A percentile compares a stretch with the other conserved stretches of the same genome.
These are phyloP conservation scores for Galaxea fascicularis DNA, from an alignment of 92 coral and sea anemone species.

Conservation along the genomic window DNA sequence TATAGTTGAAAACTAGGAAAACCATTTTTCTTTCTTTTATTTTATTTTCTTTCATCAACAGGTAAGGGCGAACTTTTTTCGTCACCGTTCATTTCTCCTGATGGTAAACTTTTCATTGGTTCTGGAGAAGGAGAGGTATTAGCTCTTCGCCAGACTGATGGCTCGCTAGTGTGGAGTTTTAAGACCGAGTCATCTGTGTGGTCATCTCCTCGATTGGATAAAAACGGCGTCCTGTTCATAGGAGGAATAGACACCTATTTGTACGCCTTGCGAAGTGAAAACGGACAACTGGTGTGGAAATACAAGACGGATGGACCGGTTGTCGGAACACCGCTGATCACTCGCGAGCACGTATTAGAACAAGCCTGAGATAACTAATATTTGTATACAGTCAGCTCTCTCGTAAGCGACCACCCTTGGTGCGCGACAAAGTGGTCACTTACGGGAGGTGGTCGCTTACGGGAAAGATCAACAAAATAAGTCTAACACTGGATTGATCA, in stretches of 20 bases:
- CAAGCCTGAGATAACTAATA: constrained; percentile 54
- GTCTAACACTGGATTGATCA: too few relatives aligned
- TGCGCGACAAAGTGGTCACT: too few relatives aligned
- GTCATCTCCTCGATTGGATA: constrained; percentile 89
- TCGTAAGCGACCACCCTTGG: too few relatives aligned
- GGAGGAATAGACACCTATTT: constrained; percentile 86
- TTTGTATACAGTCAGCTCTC: too few relatives aligned
- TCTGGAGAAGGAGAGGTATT: constrained; percentile 89
- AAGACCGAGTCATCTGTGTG: constrained; percentile 77
- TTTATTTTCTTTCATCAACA: constrained; percentile 13
- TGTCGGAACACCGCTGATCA: constrained; percentile 90
- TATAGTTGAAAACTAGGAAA: too few relatives aligned
- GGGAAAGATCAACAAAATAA: too few relatives aligned
- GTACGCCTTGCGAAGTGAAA: constrained; percentile 75
- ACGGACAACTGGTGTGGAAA: constrained; percentile 90
- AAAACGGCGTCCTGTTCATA: constrained; percentile 78
- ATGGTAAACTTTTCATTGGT: constrained; percentile 89
- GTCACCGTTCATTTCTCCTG: constrained; percentile 83
- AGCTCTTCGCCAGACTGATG: constrained; percentile 84
- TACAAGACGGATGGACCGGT: constrained; percentile 92
- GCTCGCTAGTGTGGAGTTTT: constrained; percentile 83
- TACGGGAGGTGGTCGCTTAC: too few relatives aligned
- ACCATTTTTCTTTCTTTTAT: too few relatives aligned
- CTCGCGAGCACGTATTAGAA: constrained; percentile 60
- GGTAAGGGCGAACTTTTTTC: constrained; percentile 86